A percentile compares a stretch with the other conserved stretches of the same genome.
Evolutionary conservation across 2,113 vertebrate genomes (phyloP).

Genomic region (Rhodinocichla rosea): DNA sequence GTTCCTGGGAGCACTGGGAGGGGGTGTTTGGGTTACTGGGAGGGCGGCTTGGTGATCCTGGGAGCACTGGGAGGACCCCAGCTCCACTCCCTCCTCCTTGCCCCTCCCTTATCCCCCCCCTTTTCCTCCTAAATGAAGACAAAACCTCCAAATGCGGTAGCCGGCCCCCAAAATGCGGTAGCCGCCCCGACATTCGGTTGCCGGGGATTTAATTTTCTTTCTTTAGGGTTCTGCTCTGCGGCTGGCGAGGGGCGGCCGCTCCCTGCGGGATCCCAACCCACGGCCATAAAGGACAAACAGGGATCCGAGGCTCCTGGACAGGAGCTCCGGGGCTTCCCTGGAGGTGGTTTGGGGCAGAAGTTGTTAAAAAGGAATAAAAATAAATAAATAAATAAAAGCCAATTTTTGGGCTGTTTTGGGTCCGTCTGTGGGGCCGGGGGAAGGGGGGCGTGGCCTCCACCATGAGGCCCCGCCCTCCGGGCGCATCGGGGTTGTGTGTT

Average conservation of each 20-base stretch:
- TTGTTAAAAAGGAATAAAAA: background rate
- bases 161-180: background rate
- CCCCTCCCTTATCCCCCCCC: background rate
- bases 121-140: background rate
- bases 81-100: background rate
- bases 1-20: background rate
- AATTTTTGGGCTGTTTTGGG: background rate
- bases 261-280: background rate
- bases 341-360: background rate
- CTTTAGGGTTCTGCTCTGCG: background rate
- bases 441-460: background rate
- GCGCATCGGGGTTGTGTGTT: too few species aligned
- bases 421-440: background rate
- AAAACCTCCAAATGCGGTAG: background rate
- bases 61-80: background rate
- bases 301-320: background rate
- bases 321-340: background rate
- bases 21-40: background rate
- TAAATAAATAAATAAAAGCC: too few species aligned
- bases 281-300: background rate
- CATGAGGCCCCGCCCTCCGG: background rate
- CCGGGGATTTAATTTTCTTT: background rate
- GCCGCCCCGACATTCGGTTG: too few species aligned
- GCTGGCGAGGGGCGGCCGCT: background rate
- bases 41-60: background rate